These are phyloP conservation scores for Scaptomyza graminum DNA, from an alignment of 1,140 invertebrate genomes.

Conservation along the genomic window DNA sequence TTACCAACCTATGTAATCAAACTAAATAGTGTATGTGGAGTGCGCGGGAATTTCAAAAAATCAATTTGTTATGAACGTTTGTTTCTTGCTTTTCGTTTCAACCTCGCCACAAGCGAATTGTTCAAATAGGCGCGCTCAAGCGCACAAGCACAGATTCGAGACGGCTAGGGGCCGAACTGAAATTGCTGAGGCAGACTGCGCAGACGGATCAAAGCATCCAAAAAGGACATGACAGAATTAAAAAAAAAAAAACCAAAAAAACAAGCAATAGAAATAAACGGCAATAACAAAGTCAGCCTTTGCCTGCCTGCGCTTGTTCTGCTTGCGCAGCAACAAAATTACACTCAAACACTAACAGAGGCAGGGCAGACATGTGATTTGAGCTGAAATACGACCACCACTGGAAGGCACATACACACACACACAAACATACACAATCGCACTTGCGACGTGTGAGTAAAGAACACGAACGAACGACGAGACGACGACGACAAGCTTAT, in stretches of 20 bases:
- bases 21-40: conserved; percentile 24
- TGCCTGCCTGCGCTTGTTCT: conserved; percentile 33
- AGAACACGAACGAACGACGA: conserved; percentile 40
- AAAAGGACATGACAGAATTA: conserved; percentile 34
- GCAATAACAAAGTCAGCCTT: conserved; percentile 41
- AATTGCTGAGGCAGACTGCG: neutral
- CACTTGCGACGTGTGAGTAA: conserved; percentile 36
- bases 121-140: conserved; percentile 39
- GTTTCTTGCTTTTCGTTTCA: neutral
- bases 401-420: conserved; percentile 41
- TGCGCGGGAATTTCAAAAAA: conserved; percentile 41
- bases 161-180: conserved; percentile 6
- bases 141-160: conserved; percentile 12
- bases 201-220: conserved; percentile 1
- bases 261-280: conserved; percentile 20
- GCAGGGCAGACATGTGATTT: conserved; percentile 62
- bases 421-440: conserved; percentile 21
- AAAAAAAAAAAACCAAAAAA: conserved; percentile 12
- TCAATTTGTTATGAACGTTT: conserved; percentile 30
- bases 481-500: conserved; percentile 63
- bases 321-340: conserved; percentile 70
- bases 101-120: conserved; percentile 6
- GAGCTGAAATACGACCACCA: conserved; percentile 66
- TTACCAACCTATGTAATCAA: conserved; percentile 13
- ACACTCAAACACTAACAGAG: conserved; percentile 38